Conservation (phyloP, 2,888 invertebrate species). For the Sussaba pulchella region DNA sequence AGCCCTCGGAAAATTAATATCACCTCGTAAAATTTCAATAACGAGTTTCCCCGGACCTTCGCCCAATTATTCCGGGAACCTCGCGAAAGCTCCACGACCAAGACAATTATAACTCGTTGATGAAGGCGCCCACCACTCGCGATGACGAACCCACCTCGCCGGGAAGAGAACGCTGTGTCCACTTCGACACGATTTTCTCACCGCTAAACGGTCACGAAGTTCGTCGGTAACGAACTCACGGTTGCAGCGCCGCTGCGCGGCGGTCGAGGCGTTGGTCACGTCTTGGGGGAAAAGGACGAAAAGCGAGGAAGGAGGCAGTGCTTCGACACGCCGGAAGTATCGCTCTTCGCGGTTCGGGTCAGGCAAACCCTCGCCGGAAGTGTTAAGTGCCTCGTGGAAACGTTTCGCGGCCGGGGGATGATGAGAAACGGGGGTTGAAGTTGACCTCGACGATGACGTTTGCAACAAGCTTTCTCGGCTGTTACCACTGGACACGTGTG, state of each 20-base stretch:
- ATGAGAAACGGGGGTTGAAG: constrained; percentile 22
- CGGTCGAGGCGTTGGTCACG: neutral
- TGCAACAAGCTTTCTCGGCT: constrained; percentile 1
- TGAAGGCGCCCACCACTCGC: constrained; percentile 1
- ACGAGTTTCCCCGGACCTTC: neutral
- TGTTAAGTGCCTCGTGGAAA: constrained; percentile 31
- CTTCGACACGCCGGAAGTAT: constrained; percentile 46
- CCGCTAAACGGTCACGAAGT: constrained; percentile 37
- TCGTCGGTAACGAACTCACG: constrained; percentile 39
- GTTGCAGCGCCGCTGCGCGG: neutral
- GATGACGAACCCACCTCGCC: constrained; percentile 1
- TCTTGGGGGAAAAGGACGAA: constrained; percentile 21
- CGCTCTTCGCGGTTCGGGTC: constrained; percentile 33
- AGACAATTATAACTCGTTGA: constrained; percentile 41
- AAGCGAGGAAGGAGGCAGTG: too few relatives aligned
- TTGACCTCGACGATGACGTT: constrained; percentile 6
- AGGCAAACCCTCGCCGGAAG: constrained; percentile 41
- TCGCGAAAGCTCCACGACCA: neutral
- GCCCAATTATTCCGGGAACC: neutral
- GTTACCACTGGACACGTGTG: constrained; percentile 10
- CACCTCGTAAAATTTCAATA: too few relatives aligned
- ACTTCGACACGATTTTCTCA: constrained; percentile 46
- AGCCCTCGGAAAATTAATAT: too few relatives aligned
- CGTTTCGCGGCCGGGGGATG: constrained; percentile 4
- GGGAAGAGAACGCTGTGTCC: constrained; percentile 33